Base-by-base conservation (phyloP, 2,888 invertebrate genomes). In the Mythimna vitellina region DNA sequence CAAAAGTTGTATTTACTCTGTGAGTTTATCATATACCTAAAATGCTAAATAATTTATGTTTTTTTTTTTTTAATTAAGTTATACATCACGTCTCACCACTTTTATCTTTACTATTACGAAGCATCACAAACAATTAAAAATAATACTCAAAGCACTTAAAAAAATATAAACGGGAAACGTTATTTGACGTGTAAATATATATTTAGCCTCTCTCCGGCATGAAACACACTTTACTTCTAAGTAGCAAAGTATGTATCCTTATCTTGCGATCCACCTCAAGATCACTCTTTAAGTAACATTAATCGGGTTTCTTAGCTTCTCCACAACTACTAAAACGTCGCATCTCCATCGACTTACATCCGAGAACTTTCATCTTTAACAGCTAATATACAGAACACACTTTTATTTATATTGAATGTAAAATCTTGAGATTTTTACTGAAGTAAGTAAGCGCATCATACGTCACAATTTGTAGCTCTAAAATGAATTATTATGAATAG, bases 271-370 rank as follows among this genome's bases (percentile, higher is more conserved):
- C 89, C 91, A 93, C 91, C 92, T 92, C 92, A 87, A 91, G 92
- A 92, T 93, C 92, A 87, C 90, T 88, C 91, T 92, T 93, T 95
- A 95, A 96, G 95, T 95, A 94, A 96, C 96, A 96, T 96, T 95
- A 96, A 96, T 96, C 93, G 95, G 90, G 81, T 84, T 86, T 84
- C 86, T 85, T 75, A 90, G 91, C 90, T 87, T 88, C 61, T 22
- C 56, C 60, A 67, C 61, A 71, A 65, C 65, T 64, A 61, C 60
- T 22, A 78, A 85, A 88, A 87, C 69, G 84, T 62, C 80, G 7
- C 56, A 87, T 67, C 67, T 76, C 9, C 32, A 61, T 32, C 46
- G 1, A 42, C 69, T 17, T 49, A 22, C 4, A 0, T 65, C 32
- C 5, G 20, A 54, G 20, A 62, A 74, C 38, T 32, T 61, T 56